Conservation (phyloP, 1,140 invertebrate genomes). For the Pachypeltis micranthus region DNA sequence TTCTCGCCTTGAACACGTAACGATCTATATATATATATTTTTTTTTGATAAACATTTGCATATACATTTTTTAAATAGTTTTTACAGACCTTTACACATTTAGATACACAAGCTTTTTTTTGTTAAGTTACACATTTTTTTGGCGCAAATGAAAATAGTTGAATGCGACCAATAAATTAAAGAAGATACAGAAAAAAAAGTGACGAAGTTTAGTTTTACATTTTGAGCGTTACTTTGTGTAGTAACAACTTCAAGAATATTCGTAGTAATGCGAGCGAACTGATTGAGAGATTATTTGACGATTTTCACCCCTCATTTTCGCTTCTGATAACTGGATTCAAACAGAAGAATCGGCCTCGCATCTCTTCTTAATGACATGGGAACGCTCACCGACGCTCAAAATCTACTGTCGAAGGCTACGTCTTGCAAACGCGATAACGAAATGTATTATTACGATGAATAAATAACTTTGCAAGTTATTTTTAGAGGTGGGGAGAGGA, state of each 20-base stretch:
- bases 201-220: not conserved
- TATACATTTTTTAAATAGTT: not conserved
- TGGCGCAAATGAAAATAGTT: not conserved
- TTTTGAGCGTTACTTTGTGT: too few relatives aligned
- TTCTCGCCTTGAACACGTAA: not conserved
- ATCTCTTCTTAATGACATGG: too few relatives aligned
- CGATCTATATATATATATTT: not conserved
- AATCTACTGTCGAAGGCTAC: too few relatives aligned
- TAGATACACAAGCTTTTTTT: not conserved
- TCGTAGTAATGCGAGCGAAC: not conserved
- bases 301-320: too few relatives aligned
- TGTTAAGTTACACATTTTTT: not conserved
- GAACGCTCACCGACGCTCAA: too few relatives aligned
- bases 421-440: too few relatives aligned
- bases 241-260: not conserved
- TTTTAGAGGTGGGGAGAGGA: too few relatives aligned
- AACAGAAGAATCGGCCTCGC: too few relatives aligned
- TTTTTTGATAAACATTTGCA: not conserved
- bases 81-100: not conserved
- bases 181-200: not conserved
- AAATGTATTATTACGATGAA: too few relatives aligned
- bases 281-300: too few relatives aligned
- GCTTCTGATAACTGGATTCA: too few relatives aligned
- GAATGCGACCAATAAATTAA: not conserved
- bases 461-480: too few relatives aligned